Evolutionary conservation across 2,113 vertebrate species (phyloP), one percentile per base, ranked within the genome.

Genomic region (Sceloporus undulatus): DNA sequence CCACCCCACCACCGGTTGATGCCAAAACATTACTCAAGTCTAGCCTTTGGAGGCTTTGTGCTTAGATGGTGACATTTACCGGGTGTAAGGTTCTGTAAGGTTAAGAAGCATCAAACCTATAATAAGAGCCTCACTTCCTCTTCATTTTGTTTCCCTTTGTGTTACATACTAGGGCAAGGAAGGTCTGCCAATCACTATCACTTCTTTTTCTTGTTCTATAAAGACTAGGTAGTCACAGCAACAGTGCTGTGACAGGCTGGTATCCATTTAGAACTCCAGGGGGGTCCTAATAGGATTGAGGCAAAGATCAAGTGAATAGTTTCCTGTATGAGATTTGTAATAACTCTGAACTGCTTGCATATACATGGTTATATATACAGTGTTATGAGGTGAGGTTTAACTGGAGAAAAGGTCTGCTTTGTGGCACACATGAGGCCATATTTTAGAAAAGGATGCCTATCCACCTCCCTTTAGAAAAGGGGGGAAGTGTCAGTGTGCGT

Each of bases 111-210:
- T 95, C 96, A 96, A 97, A 96, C 96, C 94, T 94, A 93, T 92
- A 95, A 94, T 97, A 98, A 98, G 97, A 97, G 97, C 95, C 93
- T 95, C 95, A 97, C 98, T 98, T 98, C 98, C 98, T 98, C 97
- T 97, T 97, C 95, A 95, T 98, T 97, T 97, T 98, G 97, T 98
- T 95, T 91, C 93, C 97, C 96, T 98, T 98, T 98, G 97, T 98
- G 96, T 94, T 95, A 96, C 96, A 94, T 96, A 96, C 96, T 95
- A 97, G 97, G 97, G 97, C 97, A 96, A 98, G 96, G 96, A 96
- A 96, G 94, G 97, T 96, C 98, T 98, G 98, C 97, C 98, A 98
- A 95, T 98, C 98, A 98, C 94, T 95, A 95, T 94, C 96, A 95
- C 96, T 94, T 96, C 95, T 94, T 95, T 96, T 97, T 95, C 96